Evolutionary conservation across 2,113 vertebrate species (phyloP), one percentile per base, ranked within the genome.

Genomic region (Spermophilus dauricus): DNA sequence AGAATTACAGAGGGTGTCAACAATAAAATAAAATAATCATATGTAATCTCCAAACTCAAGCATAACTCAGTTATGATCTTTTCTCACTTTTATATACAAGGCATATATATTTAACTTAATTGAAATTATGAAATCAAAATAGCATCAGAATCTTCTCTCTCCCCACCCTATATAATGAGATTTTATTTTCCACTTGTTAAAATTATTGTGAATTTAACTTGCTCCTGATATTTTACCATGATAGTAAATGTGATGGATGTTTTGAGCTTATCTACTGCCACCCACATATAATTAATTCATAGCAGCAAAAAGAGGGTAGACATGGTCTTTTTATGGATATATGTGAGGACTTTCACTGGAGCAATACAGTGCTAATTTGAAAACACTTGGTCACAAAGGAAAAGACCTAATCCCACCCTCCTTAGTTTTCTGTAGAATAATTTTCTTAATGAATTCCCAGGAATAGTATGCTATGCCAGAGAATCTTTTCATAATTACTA

Each of bases 291-390:
- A 48, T 63, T 83, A 70, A 51, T n/a, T 73, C 34, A 75, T 7
- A 42, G 12, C 16, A 12, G 26, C 51, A 56, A 10, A 9, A 8
- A n/a, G 2, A 16, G 14, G 18, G 26, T 2, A 5, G 14, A 14
- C 22, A 2, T 1, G 0, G 10, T 6, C 70, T 9, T 22, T 53
- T 37, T 84, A 6, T 58, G 26, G 28, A 17, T 11, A 2, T 26
- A 34, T 8, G 6, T 32, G 14, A 84, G 13, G 75, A n/a, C 2
- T 2, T 42, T 63, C 26, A 30, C 30, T n/a, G 28, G 8, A 13
- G 14, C 20, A 42, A 22, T 58, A 28, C 1, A 14, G 16, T 48
- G 61, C 39, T 14, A 63, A 8, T 34, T 26, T n/a, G 69, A 12
- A 56, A 83, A 77, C 28, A 51, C 18, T 51, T n/a, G n/a, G 3